Evolutionary conservation across 2,888 invertebrate genomes (phyloP).

Genomic region (Rugalucina vietnamica): DNA sequence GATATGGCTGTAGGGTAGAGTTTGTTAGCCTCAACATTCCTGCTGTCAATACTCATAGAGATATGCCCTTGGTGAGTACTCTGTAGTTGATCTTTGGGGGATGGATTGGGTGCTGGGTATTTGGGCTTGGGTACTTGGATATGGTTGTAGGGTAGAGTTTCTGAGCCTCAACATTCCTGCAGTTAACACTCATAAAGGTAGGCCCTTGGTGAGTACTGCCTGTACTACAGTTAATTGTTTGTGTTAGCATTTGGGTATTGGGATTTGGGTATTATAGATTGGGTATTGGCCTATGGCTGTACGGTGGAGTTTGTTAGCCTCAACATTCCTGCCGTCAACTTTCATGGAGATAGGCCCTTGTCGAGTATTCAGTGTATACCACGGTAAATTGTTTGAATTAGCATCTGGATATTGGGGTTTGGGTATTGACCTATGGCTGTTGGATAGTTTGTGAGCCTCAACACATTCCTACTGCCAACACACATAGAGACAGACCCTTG

Average conservation of each 20-base stretch:
- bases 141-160: slow-evolving; percentile 94
- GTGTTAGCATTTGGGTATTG: not conserved
- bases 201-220: slow-evolving; percentile 72
- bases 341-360: not conserved
- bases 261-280: not conserved
- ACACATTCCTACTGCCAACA: too few species aligned
- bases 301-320: not conserved
- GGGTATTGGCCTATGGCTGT: not conserved
- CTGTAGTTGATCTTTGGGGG: too few species aligned
- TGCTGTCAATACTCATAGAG: slow-evolving; percentile 93
- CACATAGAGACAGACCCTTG: too few species aligned
- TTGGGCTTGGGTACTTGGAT: too few species aligned
- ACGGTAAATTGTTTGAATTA: too few species aligned
- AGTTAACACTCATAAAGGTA: slow-evolving; percentile 91
- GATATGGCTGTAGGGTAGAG: slow-evolving; percentile 95
- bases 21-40: slow-evolving; percentile 93
- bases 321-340: not conserved
- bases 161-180: slow-evolving; percentile 94
- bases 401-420: too few species aligned
- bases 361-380: too few species aligned
- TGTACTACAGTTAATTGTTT: not conserved
- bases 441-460: too few species aligned
- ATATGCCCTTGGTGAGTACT: slow-evolving; percentile 75
- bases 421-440: too few species aligned
- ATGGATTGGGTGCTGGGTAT: too few species aligned